A percentile compares a stretch with the other conserved stretches of the same genome.
Conservation (phyloP, 2,113 vertebrate species). For the Ceuthmochares aereus region DNA sequence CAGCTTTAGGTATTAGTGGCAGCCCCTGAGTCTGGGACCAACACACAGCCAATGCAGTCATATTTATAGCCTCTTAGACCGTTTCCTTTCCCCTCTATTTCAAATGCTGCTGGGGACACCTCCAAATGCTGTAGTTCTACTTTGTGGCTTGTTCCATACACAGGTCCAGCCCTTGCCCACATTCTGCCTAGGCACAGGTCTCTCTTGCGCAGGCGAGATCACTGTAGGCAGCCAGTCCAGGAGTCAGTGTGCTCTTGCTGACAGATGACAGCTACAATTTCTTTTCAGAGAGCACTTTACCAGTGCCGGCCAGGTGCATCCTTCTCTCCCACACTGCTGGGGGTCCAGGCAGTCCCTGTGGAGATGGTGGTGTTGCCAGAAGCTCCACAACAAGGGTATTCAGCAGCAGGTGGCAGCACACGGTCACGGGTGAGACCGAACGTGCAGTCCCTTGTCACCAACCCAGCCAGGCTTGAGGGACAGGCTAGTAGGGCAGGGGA, state of each 20-base stretch:
- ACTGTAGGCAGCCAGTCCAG: not conserved
- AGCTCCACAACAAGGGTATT: not conserved
- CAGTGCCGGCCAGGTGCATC: not conserved
- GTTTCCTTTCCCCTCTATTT: not conserved
- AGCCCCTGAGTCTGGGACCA: not conserved
- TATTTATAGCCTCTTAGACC: not conserved
- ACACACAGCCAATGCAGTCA: not conserved
- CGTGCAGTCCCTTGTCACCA: fast-evolving
- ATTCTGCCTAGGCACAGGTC: not conserved
- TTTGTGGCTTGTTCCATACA: not conserved
- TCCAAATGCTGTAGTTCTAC: not conserved
- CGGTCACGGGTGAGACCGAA: not conserved
- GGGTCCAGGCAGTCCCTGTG: fast-evolving
- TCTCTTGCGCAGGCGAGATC: not conserved
- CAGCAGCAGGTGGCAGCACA: not conserved
- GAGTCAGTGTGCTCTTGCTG: not conserved
- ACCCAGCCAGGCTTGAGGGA: not conserved
- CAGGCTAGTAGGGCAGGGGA: not conserved
- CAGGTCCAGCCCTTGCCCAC: not conserved
- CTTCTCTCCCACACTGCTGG: fast-evolving
- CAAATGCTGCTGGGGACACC: not conserved
- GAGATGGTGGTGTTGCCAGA: not conserved
- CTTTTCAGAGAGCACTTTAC: not conserved
- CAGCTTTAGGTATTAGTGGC: not conserved
- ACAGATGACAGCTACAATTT: not conserved